These are phyloP conservation scores for Callyntrura sp. DNA, from an alignment of 2,888 invertebrate genomes.

Conservation along the genomic window DNA sequence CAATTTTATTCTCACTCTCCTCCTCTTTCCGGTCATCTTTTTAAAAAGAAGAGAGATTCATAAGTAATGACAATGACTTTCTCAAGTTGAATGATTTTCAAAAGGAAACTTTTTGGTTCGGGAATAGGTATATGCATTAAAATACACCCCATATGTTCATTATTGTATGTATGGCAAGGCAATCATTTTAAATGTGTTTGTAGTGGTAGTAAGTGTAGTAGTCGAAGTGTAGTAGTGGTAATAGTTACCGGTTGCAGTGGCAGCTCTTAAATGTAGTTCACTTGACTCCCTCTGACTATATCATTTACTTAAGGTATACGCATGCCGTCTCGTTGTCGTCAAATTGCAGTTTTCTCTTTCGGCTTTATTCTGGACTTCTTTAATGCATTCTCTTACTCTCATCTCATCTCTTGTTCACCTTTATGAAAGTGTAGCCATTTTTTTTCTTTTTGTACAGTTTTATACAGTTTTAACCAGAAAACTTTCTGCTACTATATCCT, in stretches of 20 bases:
- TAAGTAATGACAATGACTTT: constrained; percentile 74
- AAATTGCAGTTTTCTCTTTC: neutral
- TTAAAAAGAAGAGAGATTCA: constrained; percentile 63
- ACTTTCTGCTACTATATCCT: neutral
- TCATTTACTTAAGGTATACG: constrained; percentile 1
- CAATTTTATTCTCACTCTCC: constrained; percentile 77
- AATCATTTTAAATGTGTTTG: constrained; percentile 55
- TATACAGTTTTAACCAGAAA: too few relatives aligned
- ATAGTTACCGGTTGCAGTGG: neutral
- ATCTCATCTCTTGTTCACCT: constrained; percentile 39
- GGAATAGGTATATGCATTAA: neutral
- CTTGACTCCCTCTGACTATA: constrained; percentile 7
- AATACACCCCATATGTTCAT: neutral
- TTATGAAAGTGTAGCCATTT: constrained; percentile 25
- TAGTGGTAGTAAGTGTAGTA: neutral
- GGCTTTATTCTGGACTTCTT: neutral
- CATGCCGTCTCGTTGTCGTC: constrained; percentile 12
- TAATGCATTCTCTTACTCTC: constrained; percentile 44
- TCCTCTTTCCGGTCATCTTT: constrained; percentile 75
- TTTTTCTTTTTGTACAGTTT: neutral
- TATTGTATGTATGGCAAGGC: constrained; percentile 13
- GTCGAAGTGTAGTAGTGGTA: neutral
- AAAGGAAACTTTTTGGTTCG: constrained; percentile 62
- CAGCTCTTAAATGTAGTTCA: neutral
- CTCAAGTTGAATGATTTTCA: constrained; percentile 75